Percentiles rank a stretch among this genome's conserved stretches.
phyloP scores from a whole-genome alignment of 2,888 invertebrate genomes.

The Agapetus fuscipes region DNA sequence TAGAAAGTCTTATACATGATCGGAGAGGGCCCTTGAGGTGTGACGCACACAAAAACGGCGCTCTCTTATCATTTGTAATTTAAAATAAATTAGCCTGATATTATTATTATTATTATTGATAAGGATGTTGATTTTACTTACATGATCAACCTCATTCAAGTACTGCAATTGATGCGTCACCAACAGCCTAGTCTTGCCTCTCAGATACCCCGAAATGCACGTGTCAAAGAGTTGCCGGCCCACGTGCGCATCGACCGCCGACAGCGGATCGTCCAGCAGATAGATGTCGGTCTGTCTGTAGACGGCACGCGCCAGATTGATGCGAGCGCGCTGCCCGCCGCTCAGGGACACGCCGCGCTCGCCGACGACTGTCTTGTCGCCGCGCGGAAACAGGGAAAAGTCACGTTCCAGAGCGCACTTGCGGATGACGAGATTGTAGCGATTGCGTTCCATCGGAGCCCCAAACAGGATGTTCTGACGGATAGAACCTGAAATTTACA shows the following conservation, averaged over 20 bases:
- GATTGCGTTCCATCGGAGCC: constrained; percentile 55
- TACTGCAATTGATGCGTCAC: constrained; percentile 71
- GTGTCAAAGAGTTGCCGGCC: constrained; percentile 82
- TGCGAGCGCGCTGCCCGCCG: constrained; percentile 82
- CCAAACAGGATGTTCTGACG: constrained; percentile 92
- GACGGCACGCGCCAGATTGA: constrained; percentile 79
- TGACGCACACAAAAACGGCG: too few relatives aligned
- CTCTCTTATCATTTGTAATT: too few relatives aligned
- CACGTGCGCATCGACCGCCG: constrained; percentile 89
- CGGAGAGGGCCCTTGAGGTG: too few relatives aligned
- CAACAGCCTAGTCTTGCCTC: constrained; percentile 61
- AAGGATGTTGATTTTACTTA: constrained; percentile 24
- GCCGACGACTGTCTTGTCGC: constrained; percentile 78
- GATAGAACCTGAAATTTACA: constrained; percentile 50
- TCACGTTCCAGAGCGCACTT: constrained; percentile 67
- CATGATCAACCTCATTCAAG: constrained; percentile 48
- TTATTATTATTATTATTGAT: too few relatives aligned
- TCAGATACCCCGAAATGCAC: constrained; percentile 58
- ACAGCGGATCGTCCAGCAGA: constrained; percentile 82
- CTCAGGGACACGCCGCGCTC: constrained; percentile 77
- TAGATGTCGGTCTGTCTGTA: constrained; percentile 82
- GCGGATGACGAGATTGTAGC: constrained; percentile 56
- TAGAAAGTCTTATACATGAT: too few relatives aligned
- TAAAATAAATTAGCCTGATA: too few relatives aligned
- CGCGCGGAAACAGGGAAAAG: constrained; percentile 66